Evolutionary conservation across 1,140 invertebrate genomes (phyloP), one percentile per base, ranked within the genome.

Genomic region (Schlechtendalia chinensis): DNA sequence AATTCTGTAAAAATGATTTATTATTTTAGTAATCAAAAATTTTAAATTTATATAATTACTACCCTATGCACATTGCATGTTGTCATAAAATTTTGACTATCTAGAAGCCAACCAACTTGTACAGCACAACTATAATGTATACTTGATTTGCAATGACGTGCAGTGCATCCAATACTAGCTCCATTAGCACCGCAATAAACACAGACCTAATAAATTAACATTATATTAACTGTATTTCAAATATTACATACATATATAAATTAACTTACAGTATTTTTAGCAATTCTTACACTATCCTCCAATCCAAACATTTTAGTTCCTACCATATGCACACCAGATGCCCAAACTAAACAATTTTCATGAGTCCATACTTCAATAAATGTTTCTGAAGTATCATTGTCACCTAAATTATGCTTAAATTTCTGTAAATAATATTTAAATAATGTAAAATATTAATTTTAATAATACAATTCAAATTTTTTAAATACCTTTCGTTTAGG

Each of bases 281-380:
- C 82, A 67, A 72, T 58, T 87, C 90, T 90, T 53, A 94, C 90
- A 17, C 93, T 93, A 56, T 91, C 91, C 82, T 93, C 91, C 32
- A 96, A 87, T 12, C 94, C 93, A 84, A 91, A 89, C 10, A 96
- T 86, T 83, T 91, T 91, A 58, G 90, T 88, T 3, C 94, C 95
- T 74, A 93, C 90, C 65, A 96, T 85, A 83, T 93, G 92, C 56
- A 97, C 90, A 47, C 94, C 94, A 50, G 93, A 91, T 63, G 94
- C 91, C 96, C 96, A 98, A 67, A 96, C 88, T n/a, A 92, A 91
- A 87, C 96, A 98, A 81, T 93, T 91, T 86, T 96, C 95, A 86
- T 97, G 96, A 74, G 95, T 87, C 96, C 96, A 97, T 65, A 95
- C 90, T 86, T 96, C 95, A 84, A 81, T 89, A 45, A 63, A 77